These are phyloP conservation scores for Pristis pectinata DNA, from an alignment of 2,797 vertebrate species.

Conservation along the genomic window DNA sequence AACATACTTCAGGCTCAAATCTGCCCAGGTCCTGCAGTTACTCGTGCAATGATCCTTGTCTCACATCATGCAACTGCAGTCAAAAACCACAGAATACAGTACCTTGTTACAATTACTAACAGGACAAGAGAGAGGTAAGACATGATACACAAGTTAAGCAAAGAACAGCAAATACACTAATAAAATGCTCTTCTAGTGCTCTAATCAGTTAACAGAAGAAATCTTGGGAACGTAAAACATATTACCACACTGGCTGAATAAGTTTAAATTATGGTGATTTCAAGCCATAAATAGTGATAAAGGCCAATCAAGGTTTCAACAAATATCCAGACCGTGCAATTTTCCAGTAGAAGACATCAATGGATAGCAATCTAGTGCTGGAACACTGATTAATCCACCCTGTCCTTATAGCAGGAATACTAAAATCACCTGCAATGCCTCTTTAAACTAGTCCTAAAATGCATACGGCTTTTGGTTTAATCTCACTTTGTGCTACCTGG, in stretches of 20 bases:
- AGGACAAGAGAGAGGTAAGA: background rate
- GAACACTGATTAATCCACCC: background rate
- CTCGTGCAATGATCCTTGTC: background rate
- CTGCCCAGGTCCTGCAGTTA: background rate
- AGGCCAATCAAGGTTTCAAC: background rate
- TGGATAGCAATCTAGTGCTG: background rate
- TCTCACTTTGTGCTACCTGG: background rate
- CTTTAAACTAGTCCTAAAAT: background rate
- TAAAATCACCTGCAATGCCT: background rate
- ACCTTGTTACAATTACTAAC: background rate
- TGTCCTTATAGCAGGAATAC: background rate
- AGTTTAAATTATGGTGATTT: background rate
- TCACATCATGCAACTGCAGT: background rate
- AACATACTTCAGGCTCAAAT: background rate
- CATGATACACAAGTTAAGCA: background rate
- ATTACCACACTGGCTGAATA: background rate
- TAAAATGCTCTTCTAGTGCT: background rate
- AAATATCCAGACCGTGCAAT: background rate
- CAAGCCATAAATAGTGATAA: background rate
- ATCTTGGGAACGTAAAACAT: background rate
- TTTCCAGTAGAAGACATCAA: background rate
- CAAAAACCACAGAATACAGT: background rate
- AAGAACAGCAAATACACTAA: background rate
- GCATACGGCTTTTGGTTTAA: background rate
- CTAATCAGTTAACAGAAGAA: background rate